Conservation (phyloP, 2,888 invertebrate species). For the Allolobophora icterica region DNA sequence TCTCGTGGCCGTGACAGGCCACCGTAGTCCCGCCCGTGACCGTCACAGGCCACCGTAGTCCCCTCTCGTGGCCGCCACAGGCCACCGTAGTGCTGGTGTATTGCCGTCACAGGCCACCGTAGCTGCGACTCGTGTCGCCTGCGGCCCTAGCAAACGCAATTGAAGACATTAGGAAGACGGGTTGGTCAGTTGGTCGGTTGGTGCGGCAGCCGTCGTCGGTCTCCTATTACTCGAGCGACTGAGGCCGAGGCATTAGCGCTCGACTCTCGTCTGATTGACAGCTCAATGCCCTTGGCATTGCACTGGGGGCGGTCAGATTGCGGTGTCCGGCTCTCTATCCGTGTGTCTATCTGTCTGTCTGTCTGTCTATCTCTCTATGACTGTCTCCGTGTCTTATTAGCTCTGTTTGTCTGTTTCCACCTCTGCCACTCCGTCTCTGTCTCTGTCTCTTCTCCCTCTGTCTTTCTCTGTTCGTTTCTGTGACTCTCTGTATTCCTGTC, state of each 20-base stretch:
- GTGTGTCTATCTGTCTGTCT: not conserved
- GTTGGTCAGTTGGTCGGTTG: too few species aligned
- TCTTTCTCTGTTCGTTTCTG: not conserved
- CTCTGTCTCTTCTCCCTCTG: not conserved
- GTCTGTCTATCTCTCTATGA: not conserved
- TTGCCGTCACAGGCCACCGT: not conserved
- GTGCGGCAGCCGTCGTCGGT: not conserved
- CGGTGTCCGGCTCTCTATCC: not conserved
- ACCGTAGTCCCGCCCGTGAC: too few species aligned
- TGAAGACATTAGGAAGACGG: too few species aligned
- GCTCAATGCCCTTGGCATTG: conserved; percentile 11
- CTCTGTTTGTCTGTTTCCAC: not conserved
- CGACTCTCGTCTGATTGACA: not conserved
- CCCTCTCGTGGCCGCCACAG: too few species aligned
- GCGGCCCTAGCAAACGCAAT: not conserved
- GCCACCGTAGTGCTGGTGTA: not conserved
- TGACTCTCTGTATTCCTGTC: not conserved
- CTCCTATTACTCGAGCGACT: not conserved
- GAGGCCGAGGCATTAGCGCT: not conserved
- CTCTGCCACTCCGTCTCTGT: not conserved
- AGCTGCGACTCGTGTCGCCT: not conserved
- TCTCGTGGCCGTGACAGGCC: too few species aligned
- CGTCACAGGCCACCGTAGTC: too few species aligned
- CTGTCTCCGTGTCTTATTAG: not conserved
- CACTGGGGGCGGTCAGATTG: not conserved